These are phyloP conservation scores for Plagodis dolabraria DNA, from an alignment of 2,888 invertebrate species.

Conservation along the genomic window DNA sequence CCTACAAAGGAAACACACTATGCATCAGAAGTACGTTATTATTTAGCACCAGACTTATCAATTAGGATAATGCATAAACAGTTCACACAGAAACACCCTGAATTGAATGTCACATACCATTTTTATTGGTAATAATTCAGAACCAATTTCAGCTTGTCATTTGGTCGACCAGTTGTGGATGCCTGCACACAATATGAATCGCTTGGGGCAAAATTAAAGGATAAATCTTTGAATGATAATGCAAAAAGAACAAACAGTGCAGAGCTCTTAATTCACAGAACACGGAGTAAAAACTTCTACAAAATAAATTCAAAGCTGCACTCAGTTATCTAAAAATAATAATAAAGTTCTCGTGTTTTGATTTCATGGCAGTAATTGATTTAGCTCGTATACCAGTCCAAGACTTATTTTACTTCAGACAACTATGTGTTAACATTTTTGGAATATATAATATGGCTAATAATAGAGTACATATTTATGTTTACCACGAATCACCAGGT, in stretches of 20 bases:
- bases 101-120: slow-evolving; percentile 23
- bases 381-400: slow-evolving; percentile 7
- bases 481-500: slow-evolving; percentile 13
- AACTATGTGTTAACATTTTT: slow-evolving; percentile 15
- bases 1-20: slow-evolving; percentile 18
- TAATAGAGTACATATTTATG: slow-evolving; percentile 3
- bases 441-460: slow-evolving; percentile 13
- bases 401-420: slow-evolving; percentile 12
- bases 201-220: slow-evolving; percentile 9
- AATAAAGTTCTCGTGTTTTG: not conserved
- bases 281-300: slow-evolving; percentile 6
- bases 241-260: slow-evolving; percentile 7
- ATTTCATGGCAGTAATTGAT: not conserved
- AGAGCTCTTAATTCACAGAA: slow-evolving; percentile 2
- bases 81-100: slow-evolving; percentile 15
- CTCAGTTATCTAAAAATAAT: too few relatives aligned
- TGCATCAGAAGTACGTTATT: slow-evolving; percentile 6
- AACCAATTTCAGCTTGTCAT: slow-evolving; percentile 26
- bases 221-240: slow-evolving; percentile 13
- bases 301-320: not conserved
- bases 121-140: slow-evolving; percentile 28
- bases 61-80: slow-evolving; percentile 1
- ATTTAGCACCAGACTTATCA: too few relatives aligned
- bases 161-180: slow-evolving; percentile 25
- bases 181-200: slow-evolving; percentile 24